A percentile compares a stretch with the other conserved stretches of the same genome.
Conservation (phyloP, 2,888 invertebrate species). For the Andrena camellia region DNA sequence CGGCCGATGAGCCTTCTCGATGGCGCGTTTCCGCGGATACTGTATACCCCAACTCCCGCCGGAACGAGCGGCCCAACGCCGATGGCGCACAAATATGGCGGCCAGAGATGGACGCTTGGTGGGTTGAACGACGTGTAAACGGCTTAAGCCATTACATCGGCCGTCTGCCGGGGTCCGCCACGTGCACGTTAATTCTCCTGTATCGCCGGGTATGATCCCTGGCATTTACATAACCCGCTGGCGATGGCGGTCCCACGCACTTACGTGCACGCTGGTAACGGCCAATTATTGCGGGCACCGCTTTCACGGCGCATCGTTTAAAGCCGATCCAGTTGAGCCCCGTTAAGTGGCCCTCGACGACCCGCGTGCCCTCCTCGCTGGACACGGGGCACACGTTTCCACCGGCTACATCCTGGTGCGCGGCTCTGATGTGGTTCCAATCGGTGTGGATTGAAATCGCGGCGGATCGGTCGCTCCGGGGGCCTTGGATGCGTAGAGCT, state of each 20-base stretch:
- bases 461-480: background rate
- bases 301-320: slow-evolving; percentile 19
- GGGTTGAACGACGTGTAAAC: slow-evolving; percentile 69
- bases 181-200: slow-evolving; percentile 75
- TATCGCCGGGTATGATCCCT: slow-evolving; percentile 75
- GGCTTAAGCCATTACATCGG: slow-evolving; percentile 74
- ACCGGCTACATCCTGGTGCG: background rate
- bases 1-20: slow-evolving; percentile 59
- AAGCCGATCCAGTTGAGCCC: slow-evolving; percentile 12
- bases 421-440: background rate
- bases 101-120: slow-evolving; percentile 38
- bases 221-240: slow-evolving; percentile 76
- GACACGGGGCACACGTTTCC: background rate
- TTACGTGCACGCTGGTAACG: slow-evolving; percentile 61
- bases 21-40: slow-evolving; percentile 60
- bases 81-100: slow-evolving; percentile 11
- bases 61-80: slow-evolving; percentile 8
- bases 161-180: slow-evolving; percentile 62
- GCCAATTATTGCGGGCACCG: slow-evolving; percentile 38
- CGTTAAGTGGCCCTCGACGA: background rate
- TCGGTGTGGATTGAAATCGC: slow-evolving; percentile 20
- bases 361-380: background rate
- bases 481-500: slow-evolving; percentile 2
- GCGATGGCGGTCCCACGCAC: slow-evolving; percentile 44
- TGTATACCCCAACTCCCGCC: background rate